Percentiles rank a stretch among this genome's conserved stretches.
phyloP scores from a whole-genome alignment of 2,888 invertebrate species.

The Sclerodermus sp. region DNA sequence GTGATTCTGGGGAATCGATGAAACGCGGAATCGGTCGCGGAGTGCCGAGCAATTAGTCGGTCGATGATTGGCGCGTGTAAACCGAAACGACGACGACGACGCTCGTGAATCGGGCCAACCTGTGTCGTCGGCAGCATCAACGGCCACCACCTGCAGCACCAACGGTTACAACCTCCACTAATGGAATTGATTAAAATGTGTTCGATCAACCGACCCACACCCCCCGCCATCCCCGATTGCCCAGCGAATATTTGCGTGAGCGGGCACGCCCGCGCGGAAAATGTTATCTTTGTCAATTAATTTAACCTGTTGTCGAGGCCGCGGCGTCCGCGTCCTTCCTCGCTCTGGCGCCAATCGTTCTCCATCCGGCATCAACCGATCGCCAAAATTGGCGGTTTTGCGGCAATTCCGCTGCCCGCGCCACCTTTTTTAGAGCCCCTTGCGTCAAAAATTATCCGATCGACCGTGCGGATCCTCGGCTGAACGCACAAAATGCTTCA shows the following conservation, averaged over 20 bases:
- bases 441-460: no score
- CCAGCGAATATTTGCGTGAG: no score
- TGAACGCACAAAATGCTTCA: no score
- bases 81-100: constrained; percentile 24
- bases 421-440: no score
- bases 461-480: no score
- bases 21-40: constrained; percentile 37
- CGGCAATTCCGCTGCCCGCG: no score
- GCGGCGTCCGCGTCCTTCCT: constrained; percentile 16
- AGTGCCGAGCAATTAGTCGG: constrained; percentile 43
- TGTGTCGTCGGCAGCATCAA: no score
- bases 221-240: no score
- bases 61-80: constrained; percentile 47
- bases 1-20: constrained; percentile 21
- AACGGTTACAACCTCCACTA: constrained; percentile 44
- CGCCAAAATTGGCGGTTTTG: no score
- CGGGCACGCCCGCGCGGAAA: constrained; percentile 36
- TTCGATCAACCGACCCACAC: constrained; percentile 47
- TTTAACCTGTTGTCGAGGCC: constrained; percentile 53
- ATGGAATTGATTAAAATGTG: constrained; percentile 58
- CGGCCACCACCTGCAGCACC: constrained; percentile 30
- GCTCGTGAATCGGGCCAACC: no score
- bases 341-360: constrained; percentile 6
- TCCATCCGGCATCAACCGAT: no score
- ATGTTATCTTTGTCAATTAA: constrained; percentile 56